phyloP scores from a whole-genome alignment of 2,113 vertebrate genomes.

The Chauna torquata region DNA sequence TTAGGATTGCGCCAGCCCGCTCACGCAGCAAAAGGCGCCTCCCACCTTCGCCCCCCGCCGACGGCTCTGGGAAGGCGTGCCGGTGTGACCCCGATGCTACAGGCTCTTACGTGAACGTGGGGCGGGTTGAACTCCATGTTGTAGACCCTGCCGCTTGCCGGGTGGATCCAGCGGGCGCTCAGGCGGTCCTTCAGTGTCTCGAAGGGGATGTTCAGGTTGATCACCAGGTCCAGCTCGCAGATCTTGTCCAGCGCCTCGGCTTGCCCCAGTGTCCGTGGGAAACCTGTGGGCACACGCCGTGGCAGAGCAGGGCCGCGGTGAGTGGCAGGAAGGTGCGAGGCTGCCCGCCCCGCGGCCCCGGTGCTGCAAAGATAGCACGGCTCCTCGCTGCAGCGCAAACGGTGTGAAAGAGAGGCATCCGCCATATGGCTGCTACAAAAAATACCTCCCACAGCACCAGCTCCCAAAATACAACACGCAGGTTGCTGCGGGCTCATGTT shows the following conservation, averaged over 20 bases:
- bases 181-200: constrained; percentile 92
- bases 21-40: accelerated
- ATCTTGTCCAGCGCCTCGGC: constrained; percentile 85
- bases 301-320: accelerated
- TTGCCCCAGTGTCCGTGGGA: constrained; percentile 88
- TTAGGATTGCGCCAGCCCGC: not conserved
- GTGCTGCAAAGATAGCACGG: not conserved
- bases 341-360: accelerated
- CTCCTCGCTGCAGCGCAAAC: not conserved
- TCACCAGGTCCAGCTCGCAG: constrained; percentile 88
- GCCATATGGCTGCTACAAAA: constrained; percentile 20
- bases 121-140: constrained; percentile 96
- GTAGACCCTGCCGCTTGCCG: constrained; percentile 89
- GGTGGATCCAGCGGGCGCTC: constrained; percentile 92
- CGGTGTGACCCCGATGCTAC: accelerated
- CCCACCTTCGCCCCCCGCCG: accelerated
- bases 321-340: not conserved
- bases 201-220: constrained; percentile 92
- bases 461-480: not conserved
- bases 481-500: not conserved
- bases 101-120: constrained; percentile 75
- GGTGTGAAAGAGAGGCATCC: not conserved
- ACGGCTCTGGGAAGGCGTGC: not conserved
- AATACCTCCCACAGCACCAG: constrained; percentile 5
- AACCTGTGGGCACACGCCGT: constrained; percentile 76